Conservation (phyloP, 2,797 vertebrate genomes). For the Rhinogobio ventralis region DNA sequence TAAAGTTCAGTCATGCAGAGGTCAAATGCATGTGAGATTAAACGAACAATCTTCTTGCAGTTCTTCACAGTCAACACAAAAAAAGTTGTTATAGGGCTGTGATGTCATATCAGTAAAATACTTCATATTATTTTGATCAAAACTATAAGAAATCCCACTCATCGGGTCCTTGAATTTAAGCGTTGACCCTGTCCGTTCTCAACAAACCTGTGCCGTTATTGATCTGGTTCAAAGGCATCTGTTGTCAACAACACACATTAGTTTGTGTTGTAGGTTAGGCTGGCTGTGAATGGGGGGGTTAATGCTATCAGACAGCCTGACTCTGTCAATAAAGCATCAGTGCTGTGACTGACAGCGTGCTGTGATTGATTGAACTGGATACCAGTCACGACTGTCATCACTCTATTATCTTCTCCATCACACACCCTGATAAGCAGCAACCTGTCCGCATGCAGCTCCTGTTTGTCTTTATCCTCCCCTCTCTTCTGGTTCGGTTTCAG, state of each 20-base stretch:
- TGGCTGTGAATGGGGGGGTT: conserved; percentile 31
- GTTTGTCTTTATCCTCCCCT: conserved; percentile 44
- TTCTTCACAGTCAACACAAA: conserved; percentile 39
- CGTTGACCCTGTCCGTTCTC: conserved; percentile 4
- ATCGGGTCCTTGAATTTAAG: background rate
- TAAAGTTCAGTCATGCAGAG: conserved; percentile 61
- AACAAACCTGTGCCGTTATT: conserved; percentile 19
- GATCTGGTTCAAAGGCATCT: conserved; percentile 35
- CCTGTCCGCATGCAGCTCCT: conserved; percentile 34
- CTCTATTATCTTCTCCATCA: conserved; percentile 53
- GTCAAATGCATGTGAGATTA: conserved; percentile 51
- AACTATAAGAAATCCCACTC: background rate
- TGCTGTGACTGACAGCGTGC: conserved; percentile 52
- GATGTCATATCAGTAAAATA: background rate
- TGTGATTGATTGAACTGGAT: conserved; percentile 58
- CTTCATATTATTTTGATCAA: background rate
- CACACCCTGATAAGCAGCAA: conserved; percentile 47
- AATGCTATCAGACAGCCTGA: conserved; percentile 39
- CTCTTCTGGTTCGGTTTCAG: conserved; percentile 22
- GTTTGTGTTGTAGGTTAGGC: conserved; percentile 32
- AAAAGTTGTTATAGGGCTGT: background rate
- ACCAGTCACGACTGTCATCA: conserved; percentile 58
- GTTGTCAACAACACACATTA: conserved; percentile 31
- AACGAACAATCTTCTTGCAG: conserved; percentile 20
- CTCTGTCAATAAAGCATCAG: conserved; percentile 52